phyloP scores from a whole-genome alignment of 2,888 invertebrate species.

The Nemapogon koenigi region DNA sequence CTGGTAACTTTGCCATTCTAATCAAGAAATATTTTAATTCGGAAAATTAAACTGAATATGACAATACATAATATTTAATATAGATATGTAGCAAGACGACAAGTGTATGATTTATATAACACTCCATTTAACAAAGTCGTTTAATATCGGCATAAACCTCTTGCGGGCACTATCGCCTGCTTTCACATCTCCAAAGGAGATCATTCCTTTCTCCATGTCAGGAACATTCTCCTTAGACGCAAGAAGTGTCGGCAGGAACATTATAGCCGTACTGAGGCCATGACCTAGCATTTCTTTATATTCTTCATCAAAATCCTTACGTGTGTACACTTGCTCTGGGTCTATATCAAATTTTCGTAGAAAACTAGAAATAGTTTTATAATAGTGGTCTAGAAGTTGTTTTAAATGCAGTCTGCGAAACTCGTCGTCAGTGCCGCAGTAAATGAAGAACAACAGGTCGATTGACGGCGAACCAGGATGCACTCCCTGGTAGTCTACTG shows the following conservation, averaged over 20 bases:
- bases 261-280: conserved; percentile 1
- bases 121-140: not conserved
- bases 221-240: not conserved
- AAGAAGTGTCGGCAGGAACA: conserved; percentile 1
- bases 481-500: conserved; percentile 8
- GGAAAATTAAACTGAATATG: not conserved
- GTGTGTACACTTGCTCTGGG: not conserved
- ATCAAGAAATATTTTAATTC: not conserved
- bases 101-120: not conserved
- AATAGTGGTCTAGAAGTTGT: conserved; percentile 5
- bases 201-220: no score
- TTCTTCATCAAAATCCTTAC: conserved; percentile 7
- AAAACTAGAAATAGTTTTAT: conserved; percentile 2
- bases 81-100: not conserved
- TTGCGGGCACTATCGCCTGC: no score
- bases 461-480: conserved; percentile 1
- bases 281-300: not conserved
- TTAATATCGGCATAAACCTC: not conserved
- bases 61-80: not conserved
- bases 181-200: no score
- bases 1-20: conserved; percentile 12
- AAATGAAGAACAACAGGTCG: conserved; percentile 10
- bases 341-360: not conserved
- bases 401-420: conserved; percentile 6
- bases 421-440: conserved; percentile 6